These are phyloP conservation scores for Rhyacophila evoluta DNA, from an alignment of 2,888 invertebrate species.

Conservation along the genomic window DNA sequence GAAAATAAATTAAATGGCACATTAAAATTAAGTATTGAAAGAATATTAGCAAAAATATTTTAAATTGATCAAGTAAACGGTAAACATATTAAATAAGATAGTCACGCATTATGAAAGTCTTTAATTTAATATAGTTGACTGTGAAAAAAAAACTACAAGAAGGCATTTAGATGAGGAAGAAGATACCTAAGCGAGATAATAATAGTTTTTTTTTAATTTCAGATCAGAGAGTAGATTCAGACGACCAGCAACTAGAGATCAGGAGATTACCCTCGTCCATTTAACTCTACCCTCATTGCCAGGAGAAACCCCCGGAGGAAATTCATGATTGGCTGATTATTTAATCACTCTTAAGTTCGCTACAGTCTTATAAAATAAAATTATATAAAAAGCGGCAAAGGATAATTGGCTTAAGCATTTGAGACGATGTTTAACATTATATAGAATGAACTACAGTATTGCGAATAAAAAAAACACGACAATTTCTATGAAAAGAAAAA, in stretches of 20 bases:
- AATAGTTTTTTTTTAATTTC: not conserved
- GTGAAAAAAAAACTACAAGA: not conserved
- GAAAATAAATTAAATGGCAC: too few relatives aligned
- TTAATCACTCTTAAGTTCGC: constrained; percentile 7
- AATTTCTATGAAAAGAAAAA: too few relatives aligned
- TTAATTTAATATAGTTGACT: too few relatives aligned
- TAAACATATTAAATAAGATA: too few relatives aligned
- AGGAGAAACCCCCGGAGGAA: not conserved
- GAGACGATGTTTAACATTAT: too few relatives aligned
- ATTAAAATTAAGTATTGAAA: too few relatives aligned
- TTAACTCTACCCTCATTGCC: constrained; percentile 14
- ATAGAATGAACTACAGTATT: too few relatives aligned
- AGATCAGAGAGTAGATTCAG: not conserved
- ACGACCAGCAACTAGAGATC: not conserved
- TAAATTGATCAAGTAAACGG: too few relatives aligned
- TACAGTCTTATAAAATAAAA: not conserved
- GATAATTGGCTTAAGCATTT: not conserved
- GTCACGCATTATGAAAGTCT: too few relatives aligned
- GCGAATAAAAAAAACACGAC: too few relatives aligned
- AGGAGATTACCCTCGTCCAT: not conserved
- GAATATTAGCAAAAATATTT: too few relatives aligned
- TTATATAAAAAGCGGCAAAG: not conserved
- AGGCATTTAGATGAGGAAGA: not conserved
- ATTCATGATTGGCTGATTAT: constrained; percentile 22
- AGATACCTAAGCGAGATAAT: not conserved